Evolutionary conservation across 2,113 vertebrate species (phyloP).

Genomic region (Cercopithecus mona): DNA sequence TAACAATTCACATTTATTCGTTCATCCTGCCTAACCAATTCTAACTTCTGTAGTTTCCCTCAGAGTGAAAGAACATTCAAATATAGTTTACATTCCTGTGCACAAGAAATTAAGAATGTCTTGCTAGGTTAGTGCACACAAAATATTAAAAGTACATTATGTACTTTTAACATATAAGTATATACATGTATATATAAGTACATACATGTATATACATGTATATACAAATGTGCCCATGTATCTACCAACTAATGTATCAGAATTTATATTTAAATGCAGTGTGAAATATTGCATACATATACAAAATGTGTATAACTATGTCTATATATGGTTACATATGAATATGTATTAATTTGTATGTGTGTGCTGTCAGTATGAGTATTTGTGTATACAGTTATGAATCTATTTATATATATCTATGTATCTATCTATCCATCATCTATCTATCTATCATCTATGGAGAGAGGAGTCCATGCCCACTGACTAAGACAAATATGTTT

Average conservation of each 20-base stretch:
- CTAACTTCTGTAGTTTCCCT: background rate
- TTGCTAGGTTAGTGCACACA: background rate
- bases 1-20: conserved; percentile 13
- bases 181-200: background rate
- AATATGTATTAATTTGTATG: background rate
- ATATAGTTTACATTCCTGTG: background rate
- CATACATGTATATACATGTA: background rate
- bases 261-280: background rate
- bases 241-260: background rate
- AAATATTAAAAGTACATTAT: background rate
- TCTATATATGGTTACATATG: background rate
- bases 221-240: background rate
- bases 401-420: too few relatives aligned
- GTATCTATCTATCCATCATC: too few relatives aligned
- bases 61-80: background rate
- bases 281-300: background rate
- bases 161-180: background rate
- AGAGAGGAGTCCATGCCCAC: background rate
- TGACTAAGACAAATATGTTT: background rate
- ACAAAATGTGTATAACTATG: background rate
- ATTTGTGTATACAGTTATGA: too few relatives aligned
- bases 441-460: too few relatives aligned
- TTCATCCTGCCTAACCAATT: background rate
- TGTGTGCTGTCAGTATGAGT: background rate
- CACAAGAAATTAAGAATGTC: background rate